Evolutionary conservation across 2,113 vertebrate species (phyloP).

Genomic region (Eublepharis macularius): DNA sequence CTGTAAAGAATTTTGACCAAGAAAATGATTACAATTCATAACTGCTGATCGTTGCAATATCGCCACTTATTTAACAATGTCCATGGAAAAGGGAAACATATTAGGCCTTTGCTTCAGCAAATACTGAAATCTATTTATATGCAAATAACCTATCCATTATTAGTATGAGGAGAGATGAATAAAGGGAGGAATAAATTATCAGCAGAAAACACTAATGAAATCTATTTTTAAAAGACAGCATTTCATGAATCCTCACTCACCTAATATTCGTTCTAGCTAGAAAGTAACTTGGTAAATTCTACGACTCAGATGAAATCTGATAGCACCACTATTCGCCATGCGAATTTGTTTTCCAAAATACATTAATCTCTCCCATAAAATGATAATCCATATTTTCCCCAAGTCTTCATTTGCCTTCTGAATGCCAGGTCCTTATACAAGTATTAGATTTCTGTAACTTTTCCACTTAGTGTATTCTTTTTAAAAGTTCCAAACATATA

Average conservation of each 20-base stretch:
- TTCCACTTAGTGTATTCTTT: not conserved
- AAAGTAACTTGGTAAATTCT: conserved; percentile 70
- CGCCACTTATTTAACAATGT: conserved; percentile 64
- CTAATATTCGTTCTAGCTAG: conserved; percentile 83
- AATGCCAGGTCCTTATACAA: conserved; percentile 22
- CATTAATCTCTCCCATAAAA: conserved; percentile 53
- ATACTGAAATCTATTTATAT: conserved; percentile 94
- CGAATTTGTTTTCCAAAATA: conserved; percentile 61
- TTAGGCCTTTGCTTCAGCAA: conserved; percentile 77
- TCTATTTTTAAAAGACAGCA: conserved; percentile 85
- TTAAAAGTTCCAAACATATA: not conserved
- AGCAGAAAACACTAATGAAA: conserved; percentile 85
- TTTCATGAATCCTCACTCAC: conserved; percentile 80
- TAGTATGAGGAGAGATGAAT: conserved; percentile 79
- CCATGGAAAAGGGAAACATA: conserved; percentile 49
- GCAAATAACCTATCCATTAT: conserved; percentile 89
- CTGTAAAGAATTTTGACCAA: conserved; percentile 42
- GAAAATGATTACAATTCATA: conserved; percentile 59
- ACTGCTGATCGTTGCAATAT: conserved; percentile 67
- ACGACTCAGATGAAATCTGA: conserved; percentile 55
- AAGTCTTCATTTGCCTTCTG: conserved; percentile 31
- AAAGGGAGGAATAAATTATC: conserved; percentile 88
- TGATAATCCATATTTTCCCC: conserved; percentile 2
- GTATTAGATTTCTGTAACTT: conserved; percentile 14
- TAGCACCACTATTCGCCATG: conserved; percentile 51